phyloP scores from a whole-genome alignment of 2,113 vertebrate genomes.

The Cepphus grylle region DNA sequence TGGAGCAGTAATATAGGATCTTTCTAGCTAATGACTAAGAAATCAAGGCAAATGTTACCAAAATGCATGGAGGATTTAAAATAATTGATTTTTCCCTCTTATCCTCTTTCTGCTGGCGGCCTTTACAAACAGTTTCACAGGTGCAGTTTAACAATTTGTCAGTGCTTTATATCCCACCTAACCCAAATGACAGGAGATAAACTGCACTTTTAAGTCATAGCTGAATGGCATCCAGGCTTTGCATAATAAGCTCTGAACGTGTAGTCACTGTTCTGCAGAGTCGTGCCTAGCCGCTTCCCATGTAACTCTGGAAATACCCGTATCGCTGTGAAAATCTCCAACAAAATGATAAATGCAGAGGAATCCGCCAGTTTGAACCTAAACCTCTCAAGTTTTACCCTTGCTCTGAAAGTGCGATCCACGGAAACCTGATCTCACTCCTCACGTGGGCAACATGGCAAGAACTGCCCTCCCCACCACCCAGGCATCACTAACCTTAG shows the following conservation, averaged over 20 bases:
- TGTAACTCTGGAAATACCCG: neutral
- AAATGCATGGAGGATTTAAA: neutral
- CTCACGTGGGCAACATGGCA: neutral
- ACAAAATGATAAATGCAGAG: neutral
- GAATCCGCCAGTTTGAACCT: neutral
- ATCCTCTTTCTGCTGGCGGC: neutral
- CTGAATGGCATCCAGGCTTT: neutral
- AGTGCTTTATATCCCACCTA: neutral
- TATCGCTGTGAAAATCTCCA: neutral
- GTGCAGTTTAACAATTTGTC: neutral
- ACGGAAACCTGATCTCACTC: neutral
- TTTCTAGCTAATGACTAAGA: neutral
- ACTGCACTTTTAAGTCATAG: neutral
- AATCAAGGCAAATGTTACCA: neutral
- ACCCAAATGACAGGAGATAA: neutral
- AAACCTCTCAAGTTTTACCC: neutral
- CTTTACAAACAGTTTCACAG: neutral
- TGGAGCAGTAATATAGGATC: neutral
- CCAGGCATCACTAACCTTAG: neutral
- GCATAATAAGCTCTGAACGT: neutral
- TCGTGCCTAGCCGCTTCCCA: accelerated
- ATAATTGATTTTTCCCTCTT: neutral
- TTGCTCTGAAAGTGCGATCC: neutral
- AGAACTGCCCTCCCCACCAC: neutral
- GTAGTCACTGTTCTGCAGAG: neutral